A percentile compares a stretch with the other conserved stretches of the same genome.
phyloP scores from a whole-genome alignment of 2,888 invertebrate genomes.

The Darwinula stevensoni region DNA sequence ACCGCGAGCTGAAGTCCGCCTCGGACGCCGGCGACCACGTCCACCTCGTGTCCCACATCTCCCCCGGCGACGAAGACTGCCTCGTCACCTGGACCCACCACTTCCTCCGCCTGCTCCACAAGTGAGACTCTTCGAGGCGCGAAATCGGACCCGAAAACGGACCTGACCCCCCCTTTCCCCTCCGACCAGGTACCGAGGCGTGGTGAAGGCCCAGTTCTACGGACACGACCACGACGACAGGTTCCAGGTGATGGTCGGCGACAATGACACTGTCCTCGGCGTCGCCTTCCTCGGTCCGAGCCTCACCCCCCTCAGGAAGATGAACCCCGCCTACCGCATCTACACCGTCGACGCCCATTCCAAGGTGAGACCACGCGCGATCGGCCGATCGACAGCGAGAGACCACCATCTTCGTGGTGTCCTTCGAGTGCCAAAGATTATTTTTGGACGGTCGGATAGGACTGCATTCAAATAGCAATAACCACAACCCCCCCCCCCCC shows the following conservation, averaged over 20 bases:
- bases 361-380: too few relatives aligned
- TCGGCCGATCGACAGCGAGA: too few relatives aligned
- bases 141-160: too few relatives aligned
- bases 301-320: conserved; percentile 20
- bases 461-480: too few relatives aligned
- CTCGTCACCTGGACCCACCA: conserved; percentile 21
- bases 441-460: too few relatives aligned
- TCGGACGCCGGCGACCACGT: conserved; percentile 19
- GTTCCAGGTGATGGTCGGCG: conserved; percentile 17
- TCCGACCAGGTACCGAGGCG: conserved; percentile 17
- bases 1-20: conserved; percentile 18
- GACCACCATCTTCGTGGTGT: too few relatives aligned
- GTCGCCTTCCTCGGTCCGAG: conserved; percentile 20
- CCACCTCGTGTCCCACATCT: conserved; percentile 23
- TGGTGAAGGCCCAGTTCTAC: conserved; percentile 17
- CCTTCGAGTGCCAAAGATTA: too few relatives aligned
- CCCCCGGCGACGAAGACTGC: conserved; percentile 19
- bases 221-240: conserved; percentile 19
- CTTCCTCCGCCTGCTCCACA: conserved; percentile 12
- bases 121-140: too few relatives aligned
- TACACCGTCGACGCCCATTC: conserved; percentile 23
- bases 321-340: conserved; percentile 22
- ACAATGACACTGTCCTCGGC: conserved; percentile 13
- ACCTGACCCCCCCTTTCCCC: too few relatives aligned
- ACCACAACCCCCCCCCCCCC: too few relatives aligned